phyloP scores from a whole-genome alignment of 2,888 invertebrate species.

The Physocephala rufipes region DNA sequence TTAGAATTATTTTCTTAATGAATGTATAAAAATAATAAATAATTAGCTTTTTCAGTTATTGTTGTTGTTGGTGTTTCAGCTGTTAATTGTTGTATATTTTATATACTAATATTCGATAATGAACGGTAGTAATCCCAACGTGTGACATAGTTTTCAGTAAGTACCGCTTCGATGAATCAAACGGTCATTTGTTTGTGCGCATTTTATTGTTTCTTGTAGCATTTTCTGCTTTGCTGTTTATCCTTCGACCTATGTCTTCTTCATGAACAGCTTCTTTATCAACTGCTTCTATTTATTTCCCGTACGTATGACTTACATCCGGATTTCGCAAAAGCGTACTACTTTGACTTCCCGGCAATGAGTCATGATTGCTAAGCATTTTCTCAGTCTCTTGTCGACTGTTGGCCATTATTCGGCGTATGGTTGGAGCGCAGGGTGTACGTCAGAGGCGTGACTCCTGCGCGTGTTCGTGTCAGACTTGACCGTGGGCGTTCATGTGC shows the following conservation, averaged over 20 bases:
- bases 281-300: conserved; percentile 54
- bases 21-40: too few relatives aligned
- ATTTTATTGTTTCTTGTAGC: conserved; percentile 1
- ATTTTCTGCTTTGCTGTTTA: too few relatives aligned
- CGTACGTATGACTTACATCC: conserved; percentile 62
- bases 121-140: too few relatives aligned
- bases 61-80: too few relatives aligned
- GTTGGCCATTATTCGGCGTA: conserved; percentile 66
- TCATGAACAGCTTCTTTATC: conserved; percentile 27
- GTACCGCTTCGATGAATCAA: too few relatives aligned
- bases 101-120: too few relatives aligned
- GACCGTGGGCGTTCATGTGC: conserved; percentile 86
- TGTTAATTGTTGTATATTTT: too few relatives aligned
- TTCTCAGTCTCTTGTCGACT: conserved; percentile 66
- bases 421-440: conserved; percentile 66
- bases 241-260: not conserved
- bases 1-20: too few relatives aligned
- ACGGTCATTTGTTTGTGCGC: too few relatives aligned
- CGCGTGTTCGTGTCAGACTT: conserved; percentile 79
- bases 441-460: conserved; percentile 69
- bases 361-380: conserved; percentile 60
- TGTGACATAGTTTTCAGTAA: too few relatives aligned
- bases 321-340: conserved; percentile 62
- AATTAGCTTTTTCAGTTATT: too few relatives aligned
- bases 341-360: conserved; percentile 58